Evolutionary conservation across 2,888 invertebrate species (phyloP).

Genomic region (Digitonthophagus gazella): DNA sequence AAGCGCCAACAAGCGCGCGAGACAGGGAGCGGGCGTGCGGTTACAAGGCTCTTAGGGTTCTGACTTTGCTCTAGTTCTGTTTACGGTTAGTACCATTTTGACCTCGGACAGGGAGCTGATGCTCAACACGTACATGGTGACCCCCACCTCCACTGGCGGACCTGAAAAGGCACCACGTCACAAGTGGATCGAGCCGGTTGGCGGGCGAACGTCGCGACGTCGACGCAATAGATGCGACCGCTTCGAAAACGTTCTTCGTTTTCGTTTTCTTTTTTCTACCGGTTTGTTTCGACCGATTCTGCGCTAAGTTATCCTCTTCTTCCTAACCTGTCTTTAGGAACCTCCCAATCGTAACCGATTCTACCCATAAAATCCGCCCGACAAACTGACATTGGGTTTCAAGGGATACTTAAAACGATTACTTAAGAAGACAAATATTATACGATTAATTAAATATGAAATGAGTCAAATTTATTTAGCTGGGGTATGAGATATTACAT

Average conservation of each 20-base stretch:
- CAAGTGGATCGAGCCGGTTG: constrained; percentile 25
- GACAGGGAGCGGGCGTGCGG: constrained; percentile 47
- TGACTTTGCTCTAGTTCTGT: constrained; percentile 19
- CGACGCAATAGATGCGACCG: background rate
- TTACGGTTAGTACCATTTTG: constrained; percentile 76
- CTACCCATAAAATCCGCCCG: no score
- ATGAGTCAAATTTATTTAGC: no score
- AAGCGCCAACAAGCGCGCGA: constrained; percentile 40
- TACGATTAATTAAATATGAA: no score
- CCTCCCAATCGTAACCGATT: background rate
- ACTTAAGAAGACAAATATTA: no score
- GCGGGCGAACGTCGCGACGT: background rate
- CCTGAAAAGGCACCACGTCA: constrained; percentile 69
- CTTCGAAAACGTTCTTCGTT: background rate
- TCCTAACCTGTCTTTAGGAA: background rate
- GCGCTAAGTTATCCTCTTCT: background rate
- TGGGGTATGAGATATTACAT: no score
- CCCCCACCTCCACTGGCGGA: constrained; percentile 95
- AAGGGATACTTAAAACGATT: no score
- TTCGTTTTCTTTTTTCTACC: no score
- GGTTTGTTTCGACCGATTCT: background rate
- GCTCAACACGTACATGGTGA: constrained; percentile 97
- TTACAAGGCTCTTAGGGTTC: constrained; percentile 35
- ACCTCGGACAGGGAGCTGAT: constrained; percentile 98
- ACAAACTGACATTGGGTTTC: no score